These are phyloP conservation scores for Phasianus colchicus DNA, from an alignment of 2,113 vertebrate species.

Conservation along the genomic window DNA sequence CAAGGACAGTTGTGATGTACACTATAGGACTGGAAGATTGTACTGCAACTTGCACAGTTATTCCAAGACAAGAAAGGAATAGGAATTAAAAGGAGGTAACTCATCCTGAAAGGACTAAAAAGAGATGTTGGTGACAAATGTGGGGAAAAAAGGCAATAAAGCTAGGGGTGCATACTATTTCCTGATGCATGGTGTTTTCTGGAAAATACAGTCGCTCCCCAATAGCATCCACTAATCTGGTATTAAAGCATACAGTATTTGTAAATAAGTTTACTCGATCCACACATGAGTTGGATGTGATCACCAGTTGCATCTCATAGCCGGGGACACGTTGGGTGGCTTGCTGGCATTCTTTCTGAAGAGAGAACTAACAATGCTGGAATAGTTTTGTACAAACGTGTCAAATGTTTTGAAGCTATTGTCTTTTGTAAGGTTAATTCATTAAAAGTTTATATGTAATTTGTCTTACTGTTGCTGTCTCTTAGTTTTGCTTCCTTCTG, in stretches of 20 bases:
- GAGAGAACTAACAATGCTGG: slow-evolving; percentile 75
- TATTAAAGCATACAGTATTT: slow-evolving; percentile 76
- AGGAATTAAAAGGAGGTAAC: background rate
- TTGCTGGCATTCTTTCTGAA: slow-evolving; percentile 66
- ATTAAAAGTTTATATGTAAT: slow-evolving; percentile 98
- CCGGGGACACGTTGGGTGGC: slow-evolving; percentile 69
- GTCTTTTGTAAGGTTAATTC: slow-evolving; percentile 89
- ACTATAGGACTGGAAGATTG: slow-evolving; percentile 60
- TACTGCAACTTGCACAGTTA: slow-evolving; percentile 75
- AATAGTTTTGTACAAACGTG: slow-evolving; percentile 92
- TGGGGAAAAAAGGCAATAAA: slow-evolving; percentile 79
- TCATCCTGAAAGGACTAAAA: background rate
- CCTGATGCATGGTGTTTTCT: slow-evolving; percentile 80
- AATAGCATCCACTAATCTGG: slow-evolving; percentile 71
- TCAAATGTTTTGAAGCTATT: slow-evolving; percentile 92
- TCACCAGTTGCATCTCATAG: slow-evolving; percentile 72
- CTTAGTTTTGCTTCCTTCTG: slow-evolving; percentile 42
- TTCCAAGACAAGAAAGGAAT: slow-evolving; percentile 33
- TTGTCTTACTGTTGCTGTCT: slow-evolving; percentile 73
- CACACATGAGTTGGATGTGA: slow-evolving; percentile 81
- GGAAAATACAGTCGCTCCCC: slow-evolving; percentile 77
- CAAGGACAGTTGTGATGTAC: slow-evolving; percentile 39
- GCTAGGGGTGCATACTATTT: slow-evolving; percentile 78
- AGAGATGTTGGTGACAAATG: slow-evolving; percentile 39
- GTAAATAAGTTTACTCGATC: slow-evolving; percentile 81